A percentile compares a stretch with the other conserved stretches of the same genome.
phyloP scores from a whole-genome alignment of 1,140 invertebrate genomes.

The Drosophila sproati region DNA sequence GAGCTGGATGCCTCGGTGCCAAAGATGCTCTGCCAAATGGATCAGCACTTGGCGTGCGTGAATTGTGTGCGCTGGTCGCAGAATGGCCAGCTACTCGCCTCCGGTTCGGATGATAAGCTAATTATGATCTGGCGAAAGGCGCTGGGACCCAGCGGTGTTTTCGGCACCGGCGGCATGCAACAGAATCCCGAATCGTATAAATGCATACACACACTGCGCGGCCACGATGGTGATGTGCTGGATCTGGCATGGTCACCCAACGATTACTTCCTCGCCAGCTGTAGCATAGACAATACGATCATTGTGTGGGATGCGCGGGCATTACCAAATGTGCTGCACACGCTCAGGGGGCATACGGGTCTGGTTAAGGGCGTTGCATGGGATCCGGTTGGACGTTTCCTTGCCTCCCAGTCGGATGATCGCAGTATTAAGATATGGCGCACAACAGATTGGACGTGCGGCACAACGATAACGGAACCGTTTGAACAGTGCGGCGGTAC shows the following conservation, averaged over 20 bases:
- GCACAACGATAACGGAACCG: slow-evolving; percentile 93
- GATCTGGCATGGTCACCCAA: slow-evolving; percentile 98
- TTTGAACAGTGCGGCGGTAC: slow-evolving; percentile 97
- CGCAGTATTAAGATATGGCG: slow-evolving; percentile 97
- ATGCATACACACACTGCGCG: slow-evolving; percentile 93
- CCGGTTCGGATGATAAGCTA: slow-evolving; percentile 97
- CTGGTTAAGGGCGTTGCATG: slow-evolving; percentile 99
- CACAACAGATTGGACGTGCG: slow-evolving; percentile 96
- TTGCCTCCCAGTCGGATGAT: slow-evolving; percentile 98
- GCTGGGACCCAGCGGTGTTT: slow-evolving; percentile 74
- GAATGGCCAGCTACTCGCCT: slow-evolving; percentile 94
- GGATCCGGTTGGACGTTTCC: slow-evolving; percentile 98
- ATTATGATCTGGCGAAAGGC: slow-evolving; percentile 96
- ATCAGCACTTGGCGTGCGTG: slow-evolving; percentile 94
- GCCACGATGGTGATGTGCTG: slow-evolving; percentile 95
- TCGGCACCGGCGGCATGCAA: slow-evolving; percentile 77
- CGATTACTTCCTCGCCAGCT: slow-evolving; percentile 96
- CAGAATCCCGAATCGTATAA: slow-evolving; percentile 96
- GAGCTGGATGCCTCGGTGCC: slow-evolving; percentile 93
- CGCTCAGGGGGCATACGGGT: slow-evolving; percentile 95
- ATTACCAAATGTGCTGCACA: slow-evolving; percentile 92
- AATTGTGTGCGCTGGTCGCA: slow-evolving; percentile 99
- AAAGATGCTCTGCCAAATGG: slow-evolving; percentile 97
- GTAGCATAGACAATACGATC: slow-evolving; percentile 97
- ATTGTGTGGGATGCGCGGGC: slow-evolving; percentile 98